These are phyloP conservation scores for Cebidichthys violaceus DNA, from an alignment of 2,113 vertebrate genomes.

Conservation along the genomic window DNA sequence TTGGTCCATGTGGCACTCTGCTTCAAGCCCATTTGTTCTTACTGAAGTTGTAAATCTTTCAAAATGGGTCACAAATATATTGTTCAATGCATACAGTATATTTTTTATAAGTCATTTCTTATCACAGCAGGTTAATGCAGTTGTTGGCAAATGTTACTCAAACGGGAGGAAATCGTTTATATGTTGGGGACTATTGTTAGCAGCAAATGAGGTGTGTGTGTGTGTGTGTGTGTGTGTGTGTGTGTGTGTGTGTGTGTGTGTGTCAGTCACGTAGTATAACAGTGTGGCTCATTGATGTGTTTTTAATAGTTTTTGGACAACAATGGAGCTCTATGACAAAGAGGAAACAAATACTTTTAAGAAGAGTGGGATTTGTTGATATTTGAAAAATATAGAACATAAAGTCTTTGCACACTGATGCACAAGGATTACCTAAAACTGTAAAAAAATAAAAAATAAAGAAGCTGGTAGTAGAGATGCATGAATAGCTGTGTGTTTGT, in stretches of 20 bases:
- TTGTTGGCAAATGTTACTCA: background rate
- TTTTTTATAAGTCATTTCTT: background rate
- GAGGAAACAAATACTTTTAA: background rate
- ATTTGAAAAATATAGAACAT: background rate
- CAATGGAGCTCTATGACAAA: background rate
- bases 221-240: background rate
- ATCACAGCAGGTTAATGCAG: background rate
- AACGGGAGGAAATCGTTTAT: background rate
- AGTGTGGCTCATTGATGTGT: background rate
- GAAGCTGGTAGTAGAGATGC: background rate
- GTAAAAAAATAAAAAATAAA: background rate
- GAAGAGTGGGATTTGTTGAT: background rate
- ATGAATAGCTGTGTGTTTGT: conserved; percentile 17
- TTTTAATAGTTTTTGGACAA: background rate
- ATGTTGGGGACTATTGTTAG: background rate
- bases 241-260: background rate
- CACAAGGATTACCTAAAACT: background rate
- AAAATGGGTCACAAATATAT: background rate
- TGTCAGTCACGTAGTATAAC: background rate
- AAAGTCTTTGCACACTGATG: background rate
- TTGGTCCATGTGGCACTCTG: background rate
- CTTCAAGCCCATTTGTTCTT: background rate
- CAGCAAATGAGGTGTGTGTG: rapidly evolving
- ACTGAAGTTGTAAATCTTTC: background rate
- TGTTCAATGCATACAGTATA: background rate